Evolutionary conservation across 2,113 vertebrate species (phyloP).

Genomic region (Accipiter virgatus): DNA sequence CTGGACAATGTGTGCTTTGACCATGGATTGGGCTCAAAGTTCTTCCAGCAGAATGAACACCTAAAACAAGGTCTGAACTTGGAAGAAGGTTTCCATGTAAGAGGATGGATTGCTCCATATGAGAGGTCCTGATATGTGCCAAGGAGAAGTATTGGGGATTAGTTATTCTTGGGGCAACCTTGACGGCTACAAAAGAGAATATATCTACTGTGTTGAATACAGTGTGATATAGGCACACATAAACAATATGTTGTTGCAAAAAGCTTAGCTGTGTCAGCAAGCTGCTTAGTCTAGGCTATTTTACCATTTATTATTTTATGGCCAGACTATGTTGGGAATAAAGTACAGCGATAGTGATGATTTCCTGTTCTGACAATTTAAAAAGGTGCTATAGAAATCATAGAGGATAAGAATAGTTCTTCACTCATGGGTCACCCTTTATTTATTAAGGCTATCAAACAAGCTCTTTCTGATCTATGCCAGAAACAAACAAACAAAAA

Average conservation of each 20-base stretch:
- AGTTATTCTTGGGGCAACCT: neutral
- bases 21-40: neutral
- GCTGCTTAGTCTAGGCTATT: neutral
- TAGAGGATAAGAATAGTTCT: neutral
- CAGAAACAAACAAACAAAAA: neutral
- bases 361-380: neutral
- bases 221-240: neutral
- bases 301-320: neutral
- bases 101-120: neutral
- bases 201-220: neutral
- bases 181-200: neutral
- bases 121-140: neutral
- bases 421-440: neutral
- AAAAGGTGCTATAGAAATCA: neutral
- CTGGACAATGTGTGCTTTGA: neutral
- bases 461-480: neutral
- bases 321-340: neutral
- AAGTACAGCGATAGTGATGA: neutral
- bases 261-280: neutral
- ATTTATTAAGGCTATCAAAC: neutral
- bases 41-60: neutral
- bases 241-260: neutral
- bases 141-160: neutral
- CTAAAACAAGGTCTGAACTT: neutral
- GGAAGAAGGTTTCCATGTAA: neutral